Percentiles rank a stretch among this genome's conserved stretches.
These are phyloP conservation scores for Peromyscus aztecus DNA, from an alignment of 2,797 vertebrate genomes.

Conservation along the genomic window DNA sequence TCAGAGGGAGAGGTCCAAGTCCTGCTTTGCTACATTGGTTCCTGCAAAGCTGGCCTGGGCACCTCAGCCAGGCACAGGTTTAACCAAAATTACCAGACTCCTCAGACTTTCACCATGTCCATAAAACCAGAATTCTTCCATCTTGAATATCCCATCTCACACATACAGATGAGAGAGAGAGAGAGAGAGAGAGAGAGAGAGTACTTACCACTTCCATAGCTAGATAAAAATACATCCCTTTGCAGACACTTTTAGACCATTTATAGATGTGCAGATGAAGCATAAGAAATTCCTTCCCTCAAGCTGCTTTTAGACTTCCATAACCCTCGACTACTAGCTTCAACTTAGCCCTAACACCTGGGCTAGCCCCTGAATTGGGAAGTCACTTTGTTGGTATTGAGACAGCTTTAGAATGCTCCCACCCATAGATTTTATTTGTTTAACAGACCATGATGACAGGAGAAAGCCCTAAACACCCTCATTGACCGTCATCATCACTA, in stretches of 20 bases:
- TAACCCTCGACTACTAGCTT: neutral
- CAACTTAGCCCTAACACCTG: neutral
- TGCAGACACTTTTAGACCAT: neutral
- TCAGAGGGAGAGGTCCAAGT: constrained; percentile 69
- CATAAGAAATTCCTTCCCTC: constrained; percentile 14
- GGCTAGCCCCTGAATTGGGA: neutral
- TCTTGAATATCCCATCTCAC: neutral
- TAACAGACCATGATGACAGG: constrained; percentile 15
- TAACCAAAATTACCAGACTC: constrained; percentile 31
- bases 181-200: neutral
- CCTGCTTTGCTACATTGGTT: constrained; percentile 51
- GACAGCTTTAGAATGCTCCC: constrained; percentile 1
- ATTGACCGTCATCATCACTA: neutral
- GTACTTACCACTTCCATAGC: constrained; percentile 9
- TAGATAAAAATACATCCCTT: constrained; percentile 22
- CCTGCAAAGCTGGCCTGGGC: constrained; percentile 31
- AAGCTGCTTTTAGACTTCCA: constrained; percentile 9
- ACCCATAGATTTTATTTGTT: neutral
- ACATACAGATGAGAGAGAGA: neutral
- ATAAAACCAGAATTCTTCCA: constrained; percentile 58
- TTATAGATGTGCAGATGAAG: neutral
- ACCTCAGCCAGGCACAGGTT: neutral
- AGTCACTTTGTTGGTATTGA: neutral
- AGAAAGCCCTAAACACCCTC: neutral
- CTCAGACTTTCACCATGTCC: neutral